Base-by-base conservation (phyloP, 1,140 invertebrate genomes). In the Harpegnathos saltator region DNA sequence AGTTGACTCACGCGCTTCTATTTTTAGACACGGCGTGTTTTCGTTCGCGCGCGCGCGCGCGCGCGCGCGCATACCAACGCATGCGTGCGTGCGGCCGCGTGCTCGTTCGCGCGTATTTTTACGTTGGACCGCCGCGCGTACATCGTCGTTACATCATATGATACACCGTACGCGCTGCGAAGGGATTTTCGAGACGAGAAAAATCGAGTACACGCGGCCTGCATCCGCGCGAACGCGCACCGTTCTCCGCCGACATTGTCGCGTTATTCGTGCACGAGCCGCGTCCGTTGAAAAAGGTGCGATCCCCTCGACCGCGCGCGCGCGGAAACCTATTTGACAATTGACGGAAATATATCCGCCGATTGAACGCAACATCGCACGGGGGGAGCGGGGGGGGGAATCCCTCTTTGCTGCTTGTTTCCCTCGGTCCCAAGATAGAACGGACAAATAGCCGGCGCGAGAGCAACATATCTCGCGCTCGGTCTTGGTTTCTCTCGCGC, bases 1-100 rank as follows among this genome's bases (percentile, higher is more conserved):
- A 75, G 90, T 90, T 92, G 90, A 92, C 91, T 92, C 90, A 92
- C 74, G 71, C 80, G 56, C 66, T 59, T 81, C 68, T 91, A 91
- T 91, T 91, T 90, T 90, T 84, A 86, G 88, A 58, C 24, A 56
- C 85, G 72, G 89, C 85, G 85, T 91, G 90, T 91, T 91, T 91
- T 91, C 87, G 86, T 90, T 84, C 84, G 78, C 19, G 74, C 71
- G 84, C 82, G 48, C 87, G 78, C 71, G n/a, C n/a, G n/a, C n/a
- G n/a, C n/a, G n/a, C n/a, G n/a, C n/a, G 84, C 84, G 54, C 87
- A 86, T 85, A 87, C 89, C 83, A 44, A 48, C 56, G 17, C 52
- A 14, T 63, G 72, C 63, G 61, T 56, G 68, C 61, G 68, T 65
- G 52, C 68, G 74, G 29, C 85, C 86, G 83, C 89, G 86, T 88